phyloP scores from a whole-genome alignment of 1,140 invertebrate species.

The Neodiprion fabricii region DNA sequence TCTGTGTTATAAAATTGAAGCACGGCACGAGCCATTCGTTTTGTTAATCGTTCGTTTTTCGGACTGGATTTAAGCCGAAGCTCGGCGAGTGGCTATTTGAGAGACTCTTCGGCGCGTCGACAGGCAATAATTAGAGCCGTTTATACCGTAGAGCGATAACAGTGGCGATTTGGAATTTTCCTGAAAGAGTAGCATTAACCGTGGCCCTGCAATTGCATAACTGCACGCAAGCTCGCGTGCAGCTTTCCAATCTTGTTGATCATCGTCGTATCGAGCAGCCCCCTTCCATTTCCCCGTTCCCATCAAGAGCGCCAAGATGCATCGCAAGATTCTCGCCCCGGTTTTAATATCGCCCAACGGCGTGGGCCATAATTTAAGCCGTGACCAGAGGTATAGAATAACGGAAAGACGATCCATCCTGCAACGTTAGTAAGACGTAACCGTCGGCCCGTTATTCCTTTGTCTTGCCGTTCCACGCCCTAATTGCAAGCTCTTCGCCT shows the following conservation, averaged over 20 bases:
- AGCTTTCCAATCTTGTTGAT: conserved; percentile 7
- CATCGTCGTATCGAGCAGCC: not conserved
- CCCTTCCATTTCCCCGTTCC: not conserved
- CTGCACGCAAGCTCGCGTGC: not conserved
- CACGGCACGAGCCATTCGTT: no score
- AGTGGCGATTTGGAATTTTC: not conserved
- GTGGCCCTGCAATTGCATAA: not conserved
- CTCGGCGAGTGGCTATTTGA: not conserved
- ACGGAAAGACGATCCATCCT: not conserved
- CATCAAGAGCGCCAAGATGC: not conserved
- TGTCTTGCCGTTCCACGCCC: not conserved
- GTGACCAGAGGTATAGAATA: not conserved
- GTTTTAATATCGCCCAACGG: not conserved
- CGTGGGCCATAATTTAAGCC: not conserved
- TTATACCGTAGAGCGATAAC: not conserved
- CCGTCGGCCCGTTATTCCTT: not conserved
- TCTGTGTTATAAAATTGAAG: no score
- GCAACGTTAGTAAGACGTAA: not conserved
- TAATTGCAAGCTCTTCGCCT: conserved; percentile 1
- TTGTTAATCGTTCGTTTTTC: no score
- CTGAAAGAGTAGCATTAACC: not conserved
- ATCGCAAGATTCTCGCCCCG: conserved; percentile 1
- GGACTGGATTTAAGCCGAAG: no score
- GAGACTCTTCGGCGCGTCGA: not conserved
- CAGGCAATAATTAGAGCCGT: not conserved